phyloP scores from a whole-genome alignment of 1,140 invertebrate genomes.

The Adelges cooleyi region DNA sequence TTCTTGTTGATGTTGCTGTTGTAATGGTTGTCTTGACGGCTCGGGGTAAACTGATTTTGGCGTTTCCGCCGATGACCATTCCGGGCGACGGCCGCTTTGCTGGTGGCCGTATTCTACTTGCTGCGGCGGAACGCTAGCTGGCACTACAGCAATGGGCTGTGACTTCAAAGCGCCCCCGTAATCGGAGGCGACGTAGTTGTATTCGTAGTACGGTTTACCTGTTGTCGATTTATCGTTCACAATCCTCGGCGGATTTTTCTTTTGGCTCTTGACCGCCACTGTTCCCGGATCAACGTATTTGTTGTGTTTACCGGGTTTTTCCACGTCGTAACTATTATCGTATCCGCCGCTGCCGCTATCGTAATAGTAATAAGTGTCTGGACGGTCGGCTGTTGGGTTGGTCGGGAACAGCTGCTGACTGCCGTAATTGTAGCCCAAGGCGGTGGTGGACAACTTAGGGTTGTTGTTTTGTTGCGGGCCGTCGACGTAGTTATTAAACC shows the following conservation, averaged over 20 bases:
- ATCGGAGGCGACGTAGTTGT: constrained; percentile 34
- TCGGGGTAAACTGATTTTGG: background rate
- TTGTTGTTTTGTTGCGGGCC: too few relatives aligned
- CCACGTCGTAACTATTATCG: constrained; percentile 14
- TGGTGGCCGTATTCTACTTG: background rate
- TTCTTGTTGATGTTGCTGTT: background rate
- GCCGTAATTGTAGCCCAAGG: background rate
- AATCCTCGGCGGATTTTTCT: constrained; percentile 1
- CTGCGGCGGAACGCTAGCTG: background rate
- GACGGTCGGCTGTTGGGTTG: background rate
- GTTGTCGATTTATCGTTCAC: constrained; percentile 25
- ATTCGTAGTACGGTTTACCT: constrained; percentile 34
- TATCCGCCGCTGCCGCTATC: background rate
- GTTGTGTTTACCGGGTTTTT: constrained; percentile 16
- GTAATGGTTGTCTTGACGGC: background rate
- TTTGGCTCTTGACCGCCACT: background rate
- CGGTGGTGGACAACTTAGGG: too few relatives aligned
- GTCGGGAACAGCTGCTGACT: background rate
- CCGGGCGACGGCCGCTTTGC: too few relatives aligned
- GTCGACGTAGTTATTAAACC: background rate
- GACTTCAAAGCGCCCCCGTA: constrained; percentile 1
- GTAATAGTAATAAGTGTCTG: constrained; percentile 16
- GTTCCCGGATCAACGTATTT: background rate
- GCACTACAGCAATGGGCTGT: too few relatives aligned
- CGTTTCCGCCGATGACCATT: background rate